Evolutionary conservation across 2,113 vertebrate species (phyloP).

Genomic region (Lota lota): DNA sequence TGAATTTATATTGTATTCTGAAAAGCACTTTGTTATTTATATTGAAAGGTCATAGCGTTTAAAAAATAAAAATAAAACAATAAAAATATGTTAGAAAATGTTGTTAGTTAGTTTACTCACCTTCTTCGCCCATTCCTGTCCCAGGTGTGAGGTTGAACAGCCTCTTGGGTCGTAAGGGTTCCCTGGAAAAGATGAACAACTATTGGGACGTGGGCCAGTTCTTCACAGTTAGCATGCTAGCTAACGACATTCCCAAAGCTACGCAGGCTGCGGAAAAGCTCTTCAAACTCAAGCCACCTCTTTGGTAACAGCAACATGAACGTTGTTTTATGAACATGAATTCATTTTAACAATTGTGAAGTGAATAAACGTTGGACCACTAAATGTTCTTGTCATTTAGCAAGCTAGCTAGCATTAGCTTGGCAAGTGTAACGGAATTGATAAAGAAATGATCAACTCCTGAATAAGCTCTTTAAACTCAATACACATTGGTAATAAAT

Average conservation of each 20-base stretch:
- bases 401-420: too few species aligned
- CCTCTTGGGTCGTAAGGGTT: slow-evolving; percentile 91
- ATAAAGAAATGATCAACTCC: background rate
- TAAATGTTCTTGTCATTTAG: too few species aligned
- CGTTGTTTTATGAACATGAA: too few species aligned
- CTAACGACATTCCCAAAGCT: slow-evolving; percentile 85
- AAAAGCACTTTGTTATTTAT: too few species aligned
- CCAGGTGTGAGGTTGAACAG: slow-evolving; percentile 89
- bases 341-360: too few species aligned
- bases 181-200: slow-evolving; percentile 92
- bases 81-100: too few species aligned
- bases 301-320: slow-evolving; percentile 77
- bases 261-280: slow-evolving; percentile 91
- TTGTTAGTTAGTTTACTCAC: background rate
- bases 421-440: too few species aligned
- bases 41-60: too few species aligned
- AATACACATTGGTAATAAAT: too few species aligned
- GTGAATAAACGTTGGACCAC: too few species aligned
- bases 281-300: slow-evolving; percentile 91
- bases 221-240: slow-evolving; percentile 91
- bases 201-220: slow-evolving; percentile 97
- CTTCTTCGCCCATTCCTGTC: background rate
- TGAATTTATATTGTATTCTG: too few species aligned
- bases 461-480: background rate
- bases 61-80: too few species aligned